phyloP scores from a whole-genome alignment of 2,888 invertebrate species.

The Sussaba pulchella region DNA sequence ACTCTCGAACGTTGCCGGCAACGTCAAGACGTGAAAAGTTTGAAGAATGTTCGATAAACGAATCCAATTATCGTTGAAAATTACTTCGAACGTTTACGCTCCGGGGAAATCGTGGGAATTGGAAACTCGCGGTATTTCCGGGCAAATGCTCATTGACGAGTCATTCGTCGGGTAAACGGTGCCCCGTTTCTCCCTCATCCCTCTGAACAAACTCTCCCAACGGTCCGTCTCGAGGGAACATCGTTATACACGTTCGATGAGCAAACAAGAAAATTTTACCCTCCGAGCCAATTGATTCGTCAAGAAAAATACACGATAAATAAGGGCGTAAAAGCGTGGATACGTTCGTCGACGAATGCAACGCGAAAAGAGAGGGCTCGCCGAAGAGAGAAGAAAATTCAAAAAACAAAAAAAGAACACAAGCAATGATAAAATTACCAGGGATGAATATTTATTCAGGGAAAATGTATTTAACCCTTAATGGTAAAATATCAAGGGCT shows the following conservation, averaged over 20 bases:
- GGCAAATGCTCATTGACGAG: conserved; percentile 50
- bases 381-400: conserved; percentile 8
- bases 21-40: neutral
- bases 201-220: too few relatives aligned
- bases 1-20: neutral
- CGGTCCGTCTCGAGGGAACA: neutral
- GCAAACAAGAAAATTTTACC: conserved; percentile 50
- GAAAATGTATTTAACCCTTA: too few relatives aligned
- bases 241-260: conserved; percentile 30
- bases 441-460: too few relatives aligned
- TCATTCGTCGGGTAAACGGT: conserved; percentile 45
- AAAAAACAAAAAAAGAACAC: too few relatives aligned
- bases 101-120: too few relatives aligned
- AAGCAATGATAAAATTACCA: too few relatives aligned
- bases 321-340: neutral
- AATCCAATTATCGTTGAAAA: conserved; percentile 55
- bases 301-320: conserved; percentile 46
- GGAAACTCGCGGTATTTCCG: neutral
- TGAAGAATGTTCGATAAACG: conserved; percentile 29
- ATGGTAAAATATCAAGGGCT: too few relatives aligned
- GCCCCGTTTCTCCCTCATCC: neutral
- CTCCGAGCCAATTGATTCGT: conserved; percentile 41
- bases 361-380: neutral
- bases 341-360: neutral
- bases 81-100: too few relatives aligned